Percentiles rank a stretch among this genome's conserved stretches.
Conservation (phyloP, 1,140 invertebrate genomes). For the Drosophila santomea region DNA sequence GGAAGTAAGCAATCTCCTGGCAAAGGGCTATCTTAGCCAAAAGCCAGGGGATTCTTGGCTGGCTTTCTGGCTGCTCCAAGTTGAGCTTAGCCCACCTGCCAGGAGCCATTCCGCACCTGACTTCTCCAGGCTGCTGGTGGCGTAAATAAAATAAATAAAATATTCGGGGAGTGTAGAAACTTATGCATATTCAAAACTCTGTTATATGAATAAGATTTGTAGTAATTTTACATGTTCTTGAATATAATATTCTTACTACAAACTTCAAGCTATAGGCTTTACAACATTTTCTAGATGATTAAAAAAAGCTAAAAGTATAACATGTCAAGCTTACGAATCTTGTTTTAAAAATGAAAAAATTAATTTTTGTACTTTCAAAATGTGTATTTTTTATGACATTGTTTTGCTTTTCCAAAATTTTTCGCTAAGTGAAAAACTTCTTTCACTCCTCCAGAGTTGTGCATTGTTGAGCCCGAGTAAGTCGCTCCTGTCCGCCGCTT, state of each 20-base stretch:
- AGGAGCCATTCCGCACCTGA: background rate
- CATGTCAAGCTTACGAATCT: background rate
- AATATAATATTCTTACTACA: no score
- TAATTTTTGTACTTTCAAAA: no score
- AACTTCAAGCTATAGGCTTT: no score
- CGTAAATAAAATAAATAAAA: background rate
- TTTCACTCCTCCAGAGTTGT: slow-evolving; percentile 20
- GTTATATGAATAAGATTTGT: no score
- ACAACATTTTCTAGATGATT: no score
- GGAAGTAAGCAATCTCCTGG: slow-evolving; percentile 10
- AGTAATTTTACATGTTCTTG: no score
- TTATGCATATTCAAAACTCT: no score
- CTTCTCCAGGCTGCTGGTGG: slow-evolving; percentile 1
- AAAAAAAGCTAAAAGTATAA: no score
- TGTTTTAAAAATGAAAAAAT: background rate
- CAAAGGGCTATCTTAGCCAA: slow-evolving; percentile 10
- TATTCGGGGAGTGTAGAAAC: no score
- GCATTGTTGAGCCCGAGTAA: slow-evolving; percentile 26
- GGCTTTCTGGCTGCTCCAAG: background rate
- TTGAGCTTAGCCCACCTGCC: background rate
- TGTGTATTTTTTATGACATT: no score
- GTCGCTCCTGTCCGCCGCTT: slow-evolving; percentile 29
- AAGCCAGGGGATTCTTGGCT: slow-evolving; percentile 23
- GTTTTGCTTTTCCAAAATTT: background rate
- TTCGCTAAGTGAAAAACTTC: slow-evolving; percentile 9